Evolutionary conservation across 2,113 vertebrate species (phyloP).

Genomic region (Sminthopsis crassicaudata): DNA sequence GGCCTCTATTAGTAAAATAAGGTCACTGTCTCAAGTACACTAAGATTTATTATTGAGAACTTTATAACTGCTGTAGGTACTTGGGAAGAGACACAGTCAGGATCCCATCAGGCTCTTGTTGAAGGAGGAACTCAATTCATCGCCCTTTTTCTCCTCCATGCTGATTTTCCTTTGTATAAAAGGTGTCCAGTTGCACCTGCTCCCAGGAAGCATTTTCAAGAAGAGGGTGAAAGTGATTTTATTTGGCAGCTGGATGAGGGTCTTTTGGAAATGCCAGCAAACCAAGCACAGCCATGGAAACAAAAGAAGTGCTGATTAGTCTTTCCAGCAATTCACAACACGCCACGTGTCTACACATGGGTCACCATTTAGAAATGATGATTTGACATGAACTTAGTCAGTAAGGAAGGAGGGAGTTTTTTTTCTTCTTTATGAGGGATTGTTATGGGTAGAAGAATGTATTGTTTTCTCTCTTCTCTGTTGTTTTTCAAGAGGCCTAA

Average conservation of each 20-base stretch:
- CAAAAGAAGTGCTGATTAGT: conserved; percentile 5
- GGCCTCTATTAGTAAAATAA: neutral
- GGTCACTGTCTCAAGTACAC: neutral
- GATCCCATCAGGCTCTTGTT: neutral
- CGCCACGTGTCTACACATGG: neutral
- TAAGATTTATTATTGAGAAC: neutral
- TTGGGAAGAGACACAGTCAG: neutral
- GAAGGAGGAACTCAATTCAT: neutral
- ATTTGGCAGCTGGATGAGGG: neutral
- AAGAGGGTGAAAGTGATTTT: conserved; percentile 30
- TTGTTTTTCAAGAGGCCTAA: conserved; percentile 79
- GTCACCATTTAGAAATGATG: conserved; percentile 22
- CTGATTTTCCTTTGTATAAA: neutral
- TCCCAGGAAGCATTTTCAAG: neutral
- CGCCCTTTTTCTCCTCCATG: neutral
- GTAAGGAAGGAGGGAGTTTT: neutral
- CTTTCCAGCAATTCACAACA: neutral
- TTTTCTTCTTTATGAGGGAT: conserved; percentile 64
- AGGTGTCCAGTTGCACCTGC: neutral
- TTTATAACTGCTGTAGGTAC: neutral
- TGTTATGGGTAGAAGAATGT: conserved; percentile 36
- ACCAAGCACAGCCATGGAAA: neutral
- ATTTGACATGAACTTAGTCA: conserved; percentile 27
- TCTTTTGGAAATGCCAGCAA: conserved; percentile 50
- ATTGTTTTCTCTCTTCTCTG: conserved; percentile 45